A percentile compares a stretch with the other conserved stretches of the same genome.
Evolutionary conservation across 2,888 invertebrate genomes (phyloP).

Genomic region (Halictus ligatus): DNA sequence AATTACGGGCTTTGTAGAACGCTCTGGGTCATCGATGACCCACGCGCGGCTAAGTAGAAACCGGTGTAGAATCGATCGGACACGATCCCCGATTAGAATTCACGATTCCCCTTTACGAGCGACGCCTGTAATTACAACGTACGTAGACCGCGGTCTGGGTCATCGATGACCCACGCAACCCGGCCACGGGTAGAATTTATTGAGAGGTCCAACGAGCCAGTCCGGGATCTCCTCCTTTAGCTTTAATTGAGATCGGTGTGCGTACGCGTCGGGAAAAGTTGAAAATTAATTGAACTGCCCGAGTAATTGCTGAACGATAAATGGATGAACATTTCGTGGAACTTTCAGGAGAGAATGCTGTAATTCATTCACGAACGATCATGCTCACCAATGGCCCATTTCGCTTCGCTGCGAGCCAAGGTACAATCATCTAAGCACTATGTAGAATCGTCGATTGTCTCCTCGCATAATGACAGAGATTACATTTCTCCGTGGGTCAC

Average conservation of each 20-base stretch:
- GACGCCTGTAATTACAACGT: constrained; percentile 1
- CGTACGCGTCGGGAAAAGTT: not conserved
- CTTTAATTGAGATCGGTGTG: not conserved
- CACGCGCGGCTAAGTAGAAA: not conserved
- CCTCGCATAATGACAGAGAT: not conserved
- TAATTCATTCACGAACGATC: not conserved
- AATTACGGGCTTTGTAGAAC: constrained; percentile 31
- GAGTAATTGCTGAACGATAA: not conserved
- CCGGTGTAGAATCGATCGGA: constrained; percentile 2
- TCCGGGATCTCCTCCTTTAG: not conserved
- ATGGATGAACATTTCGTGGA: not conserved
- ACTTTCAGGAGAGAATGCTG: not conserved
- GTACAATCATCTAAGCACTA: not conserved
- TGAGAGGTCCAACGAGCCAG: not conserved
- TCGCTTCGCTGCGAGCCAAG: not conserved
- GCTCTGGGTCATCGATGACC: constrained; percentile 13
- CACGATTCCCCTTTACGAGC: not conserved
- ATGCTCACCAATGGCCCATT: not conserved
- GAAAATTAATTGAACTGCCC: not conserved
- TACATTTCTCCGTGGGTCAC: not conserved
- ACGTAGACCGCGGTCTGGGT: not conserved
- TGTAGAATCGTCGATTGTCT: not conserved
- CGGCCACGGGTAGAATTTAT: not conserved
- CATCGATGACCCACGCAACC: constrained; percentile 1
- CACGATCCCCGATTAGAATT: constrained; percentile 11